These are phyloP conservation scores for Atta cephalotes DNA, from an alignment of 1,140 invertebrate species.

Conservation along the genomic window DNA sequence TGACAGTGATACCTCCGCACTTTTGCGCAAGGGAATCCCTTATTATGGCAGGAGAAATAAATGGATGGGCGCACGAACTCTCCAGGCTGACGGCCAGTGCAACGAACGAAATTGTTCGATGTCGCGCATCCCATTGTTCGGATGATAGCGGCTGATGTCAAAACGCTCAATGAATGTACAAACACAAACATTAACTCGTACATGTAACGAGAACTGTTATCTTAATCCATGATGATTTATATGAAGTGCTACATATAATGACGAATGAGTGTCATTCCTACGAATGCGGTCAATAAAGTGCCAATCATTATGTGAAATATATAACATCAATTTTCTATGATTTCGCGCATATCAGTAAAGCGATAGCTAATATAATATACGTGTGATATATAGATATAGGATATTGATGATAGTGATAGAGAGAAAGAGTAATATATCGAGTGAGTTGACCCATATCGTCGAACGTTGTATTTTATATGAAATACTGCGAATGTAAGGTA, in stretches of 20 bases:
- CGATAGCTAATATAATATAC: not conserved
- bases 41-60: slow-evolving; percentile 65
- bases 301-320: slow-evolving; percentile 14
- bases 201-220: slow-evolving; percentile 10
- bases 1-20: slow-evolving; percentile 67
- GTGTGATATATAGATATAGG: slow-evolving; percentile 17
- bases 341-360: slow-evolving; percentile 3
- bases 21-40: slow-evolving; percentile 69
- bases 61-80: slow-evolving; percentile 56
- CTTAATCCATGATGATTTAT: slow-evolving; percentile 15
- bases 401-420: slow-evolving; percentile 16
- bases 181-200: not conserved
- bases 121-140: slow-evolving; percentile 65
- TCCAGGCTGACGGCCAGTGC: slow-evolving; percentile 51
- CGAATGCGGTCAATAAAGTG: slow-evolving; percentile 23
- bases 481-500: slow-evolving; percentile 59
- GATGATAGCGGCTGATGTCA: slow-evolving; percentile 63
- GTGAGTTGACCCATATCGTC: not conserved
- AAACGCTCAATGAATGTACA: slow-evolving; percentile 60
- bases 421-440: slow-evolving; percentile 25
- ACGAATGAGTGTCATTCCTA: slow-evolving; percentile 25
- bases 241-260: not conserved
- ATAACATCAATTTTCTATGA: slow-evolving; percentile 27
- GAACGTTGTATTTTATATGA: slow-evolving; percentile 66
- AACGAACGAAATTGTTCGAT: slow-evolving; percentile 62